A percentile compares a stretch with the other conserved stretches of the same genome.
Conservation (phyloP, 2,797 vertebrate genomes). For the Ciconia nigra region DNA sequence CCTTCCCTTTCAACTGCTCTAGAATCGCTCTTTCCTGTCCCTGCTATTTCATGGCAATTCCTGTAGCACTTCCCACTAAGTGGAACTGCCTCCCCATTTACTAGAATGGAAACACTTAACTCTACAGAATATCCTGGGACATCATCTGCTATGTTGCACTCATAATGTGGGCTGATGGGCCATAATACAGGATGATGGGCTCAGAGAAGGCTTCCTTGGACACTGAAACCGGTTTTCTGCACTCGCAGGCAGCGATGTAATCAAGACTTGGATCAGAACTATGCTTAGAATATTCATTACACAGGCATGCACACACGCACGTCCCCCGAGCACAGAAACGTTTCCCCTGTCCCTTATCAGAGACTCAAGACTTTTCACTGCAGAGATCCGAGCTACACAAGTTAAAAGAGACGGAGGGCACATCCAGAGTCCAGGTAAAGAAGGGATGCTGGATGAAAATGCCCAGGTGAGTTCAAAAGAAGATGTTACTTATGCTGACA, state of each 20-base stretch:
- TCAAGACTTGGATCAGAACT: background rate
- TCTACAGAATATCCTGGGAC: background rate
- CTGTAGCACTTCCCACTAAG: background rate
- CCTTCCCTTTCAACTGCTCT: background rate
- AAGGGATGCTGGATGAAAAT: background rate
- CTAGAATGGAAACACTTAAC: background rate
- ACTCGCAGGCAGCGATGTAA: background rate
- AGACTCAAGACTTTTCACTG: background rate
- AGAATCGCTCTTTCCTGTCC: background rate
- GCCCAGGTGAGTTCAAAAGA: background rate
- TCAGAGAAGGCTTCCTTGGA: background rate
- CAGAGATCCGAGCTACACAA: background rate
- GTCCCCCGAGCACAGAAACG: background rate
- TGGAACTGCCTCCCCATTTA: background rate
- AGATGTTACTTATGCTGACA: background rate
- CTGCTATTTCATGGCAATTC: background rate
- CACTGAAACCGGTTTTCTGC: background rate
- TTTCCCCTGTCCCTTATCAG: background rate
- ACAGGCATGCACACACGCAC: rapidly evolving
- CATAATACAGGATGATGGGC: background rate
- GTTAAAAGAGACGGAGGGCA: background rate
- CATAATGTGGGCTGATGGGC: background rate
- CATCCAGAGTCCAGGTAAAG: background rate
- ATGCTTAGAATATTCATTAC: background rate
- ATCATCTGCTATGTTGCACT: background rate